Conservation (phyloP, 2,797 vertebrate genomes). For the Salarias fasciatus region DNA sequence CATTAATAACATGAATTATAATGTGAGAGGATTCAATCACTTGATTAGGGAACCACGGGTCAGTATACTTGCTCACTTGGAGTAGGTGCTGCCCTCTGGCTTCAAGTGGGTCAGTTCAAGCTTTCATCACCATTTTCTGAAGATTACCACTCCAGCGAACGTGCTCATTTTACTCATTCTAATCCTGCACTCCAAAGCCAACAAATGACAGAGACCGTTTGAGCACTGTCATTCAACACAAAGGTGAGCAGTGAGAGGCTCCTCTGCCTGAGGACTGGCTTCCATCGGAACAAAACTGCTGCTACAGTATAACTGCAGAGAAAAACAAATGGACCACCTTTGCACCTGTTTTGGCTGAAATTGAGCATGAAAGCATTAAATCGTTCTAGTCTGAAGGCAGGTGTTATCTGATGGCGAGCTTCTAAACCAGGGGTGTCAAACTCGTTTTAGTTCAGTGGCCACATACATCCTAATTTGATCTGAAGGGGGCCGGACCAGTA, state of each 20-base stretch:
- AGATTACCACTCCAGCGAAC: slow-evolving; percentile 2
- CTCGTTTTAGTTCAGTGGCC: no score
- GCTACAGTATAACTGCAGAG: slow-evolving; percentile 22
- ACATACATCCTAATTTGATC: no score
- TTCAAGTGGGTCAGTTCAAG: slow-evolving; percentile 13
- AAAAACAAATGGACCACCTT: slow-evolving; percentile 18
- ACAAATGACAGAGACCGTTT: not conserved
- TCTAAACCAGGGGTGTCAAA: not conserved
- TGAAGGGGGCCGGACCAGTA: no score
- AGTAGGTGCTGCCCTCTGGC: not conserved
- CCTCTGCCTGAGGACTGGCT: not conserved
- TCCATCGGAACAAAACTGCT: slow-evolving; percentile 16
- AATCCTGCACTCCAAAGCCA: not conserved
- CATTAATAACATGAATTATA: not conserved
- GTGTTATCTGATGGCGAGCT: not conserved
- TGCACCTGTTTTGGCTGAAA: slow-evolving; percentile 7
- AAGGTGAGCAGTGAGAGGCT: not conserved
- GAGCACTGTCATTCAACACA: not conserved
- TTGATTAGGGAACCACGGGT: slow-evolving; percentile 3
- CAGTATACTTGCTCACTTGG: not conserved
- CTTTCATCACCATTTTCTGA: slow-evolving; percentile 19
- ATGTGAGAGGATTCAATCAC: not conserved
- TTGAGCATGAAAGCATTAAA: not conserved
- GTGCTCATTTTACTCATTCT: not conserved
- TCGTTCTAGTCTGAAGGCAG: slow-evolving; percentile 5